phyloP scores from a whole-genome alignment of 2,797 vertebrate genomes.

The Macropus fuliginosus region DNA sequence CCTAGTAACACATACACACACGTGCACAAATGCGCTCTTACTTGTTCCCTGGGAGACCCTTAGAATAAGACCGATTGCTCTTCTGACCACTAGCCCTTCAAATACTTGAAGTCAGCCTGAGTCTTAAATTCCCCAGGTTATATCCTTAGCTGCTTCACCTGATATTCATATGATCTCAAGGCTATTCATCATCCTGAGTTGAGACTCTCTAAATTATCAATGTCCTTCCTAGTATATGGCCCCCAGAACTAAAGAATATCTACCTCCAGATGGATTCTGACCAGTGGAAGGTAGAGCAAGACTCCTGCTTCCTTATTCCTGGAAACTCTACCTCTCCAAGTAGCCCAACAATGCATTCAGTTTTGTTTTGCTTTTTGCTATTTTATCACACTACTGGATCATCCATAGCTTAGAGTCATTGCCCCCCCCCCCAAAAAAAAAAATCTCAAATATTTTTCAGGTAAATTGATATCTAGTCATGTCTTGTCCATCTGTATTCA shows the following conservation, averaged over 20 bases:
- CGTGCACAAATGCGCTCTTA: background rate
- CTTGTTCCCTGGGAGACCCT: background rate
- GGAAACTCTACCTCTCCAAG: background rate
- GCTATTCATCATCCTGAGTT: background rate
- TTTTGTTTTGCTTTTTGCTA: background rate
- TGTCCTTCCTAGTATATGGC: background rate
- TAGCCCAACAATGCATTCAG: background rate
- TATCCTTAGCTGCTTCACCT: background rate
- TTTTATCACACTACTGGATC: background rate
- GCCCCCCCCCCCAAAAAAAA: background rate
- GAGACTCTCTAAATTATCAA: background rate
- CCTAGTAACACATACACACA: background rate
- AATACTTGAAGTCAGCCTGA: background rate
- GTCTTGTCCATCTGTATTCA: background rate
- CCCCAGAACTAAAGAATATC: background rate
- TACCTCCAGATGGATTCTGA: background rate
- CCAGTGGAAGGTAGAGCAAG: background rate
- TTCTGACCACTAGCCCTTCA: background rate
- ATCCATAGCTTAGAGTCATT: background rate
- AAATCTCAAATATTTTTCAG: background rate
- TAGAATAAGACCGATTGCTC: background rate
- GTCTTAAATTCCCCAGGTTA: background rate
- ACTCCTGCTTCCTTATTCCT: background rate
- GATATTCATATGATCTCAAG: background rate
- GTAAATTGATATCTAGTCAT: background rate